A percentile compares a stretch with the other conserved stretches of the same genome.
Conservation (phyloP, 2,888 invertebrate genomes). For the Diogma glabrata region DNA sequence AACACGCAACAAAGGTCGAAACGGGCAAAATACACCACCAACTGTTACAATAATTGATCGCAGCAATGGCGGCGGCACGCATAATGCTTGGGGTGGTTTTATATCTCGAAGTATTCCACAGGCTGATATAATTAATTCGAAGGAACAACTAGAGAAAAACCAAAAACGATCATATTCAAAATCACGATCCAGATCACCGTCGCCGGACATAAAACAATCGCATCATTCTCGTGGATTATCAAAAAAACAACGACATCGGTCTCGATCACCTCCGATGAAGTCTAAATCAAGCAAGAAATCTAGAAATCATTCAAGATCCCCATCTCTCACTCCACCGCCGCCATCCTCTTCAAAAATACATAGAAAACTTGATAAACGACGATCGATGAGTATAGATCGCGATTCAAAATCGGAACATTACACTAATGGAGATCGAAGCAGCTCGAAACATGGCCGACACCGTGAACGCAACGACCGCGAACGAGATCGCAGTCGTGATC, state of each 20-base stretch:
- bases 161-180: slow-evolving; percentile 31
- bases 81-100: slow-evolving; percentile 56
- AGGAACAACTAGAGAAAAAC: slow-evolving; percentile 23
- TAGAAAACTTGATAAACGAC: slow-evolving; percentile 23
- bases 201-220: slow-evolving; percentile 26
- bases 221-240: slow-evolving; percentile 19
- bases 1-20: slow-evolving; percentile 31
- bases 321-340: slow-evolving; percentile 32
- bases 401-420: slow-evolving; percentile 24
- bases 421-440: slow-evolving; percentile 24
- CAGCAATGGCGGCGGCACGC: slow-evolving; percentile 44
- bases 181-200: slow-evolving; percentile 28
- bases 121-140: slow-evolving; percentile 3
- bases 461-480: slow-evolving; percentile 9
- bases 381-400: not conserved
- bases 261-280: slow-evolving; percentile 20
- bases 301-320: slow-evolving; percentile 30
- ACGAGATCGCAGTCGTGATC: slow-evolving; percentile 2
- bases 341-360: slow-evolving; percentile 26
- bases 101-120: slow-evolving; percentile 41
- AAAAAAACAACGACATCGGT: slow-evolving; percentile 22
- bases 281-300: slow-evolving; percentile 32
- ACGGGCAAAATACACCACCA: slow-evolving; percentile 32
- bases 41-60: slow-evolving; percentile 41
- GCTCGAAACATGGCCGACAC: slow-evolving; percentile 23